These are phyloP conservation scores for Cerastoderma edule DNA, from an alignment of 2,888 invertebrate species.

Conservation along the genomic window DNA sequence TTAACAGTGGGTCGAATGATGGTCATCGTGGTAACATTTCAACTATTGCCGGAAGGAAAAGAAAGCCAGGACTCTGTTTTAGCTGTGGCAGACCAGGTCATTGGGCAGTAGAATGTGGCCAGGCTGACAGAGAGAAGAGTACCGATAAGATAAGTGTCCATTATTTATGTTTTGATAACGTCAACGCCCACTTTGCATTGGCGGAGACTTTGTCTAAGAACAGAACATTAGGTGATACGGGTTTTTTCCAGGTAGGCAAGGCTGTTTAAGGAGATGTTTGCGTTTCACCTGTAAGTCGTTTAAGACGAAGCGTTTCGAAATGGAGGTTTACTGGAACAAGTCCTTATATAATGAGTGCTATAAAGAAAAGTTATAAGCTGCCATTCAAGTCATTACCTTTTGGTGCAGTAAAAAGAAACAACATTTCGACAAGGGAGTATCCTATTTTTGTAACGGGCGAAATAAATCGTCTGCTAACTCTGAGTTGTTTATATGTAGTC, in stretches of 20 bases:
- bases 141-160: slow-evolving; percentile 17
- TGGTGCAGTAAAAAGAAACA: neutral
- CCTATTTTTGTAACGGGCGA: slow-evolving; percentile 1
- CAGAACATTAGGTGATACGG: neutral
- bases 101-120: slow-evolving; percentile 7
- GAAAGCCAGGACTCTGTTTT: slow-evolving; percentile 14
- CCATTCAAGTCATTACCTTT: neutral
- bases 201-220: neutral
- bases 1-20: too few species aligned
- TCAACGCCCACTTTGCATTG: too few species aligned
- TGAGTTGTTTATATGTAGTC: slow-evolving; percentile 29
- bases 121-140: neutral
- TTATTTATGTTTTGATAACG: neutral
- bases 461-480: slow-evolving; percentile 20
- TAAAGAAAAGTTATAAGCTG: slow-evolving; percentile 10
- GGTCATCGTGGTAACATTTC: too few species aligned
- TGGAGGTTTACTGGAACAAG: neutral
- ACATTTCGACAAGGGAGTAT: neutral
- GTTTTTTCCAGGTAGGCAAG: neutral
- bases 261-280: too few species aligned
- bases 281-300: slow-evolving; percentile 3
- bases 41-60: neutral
- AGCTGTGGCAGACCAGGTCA: neutral
- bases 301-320: neutral
- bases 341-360: neutral